Percentiles rank a stretch among this genome's conserved stretches.
phyloP scores from a whole-genome alignment of 2,888 invertebrate genomes.

The Hofmannophila pseudospretella region DNA sequence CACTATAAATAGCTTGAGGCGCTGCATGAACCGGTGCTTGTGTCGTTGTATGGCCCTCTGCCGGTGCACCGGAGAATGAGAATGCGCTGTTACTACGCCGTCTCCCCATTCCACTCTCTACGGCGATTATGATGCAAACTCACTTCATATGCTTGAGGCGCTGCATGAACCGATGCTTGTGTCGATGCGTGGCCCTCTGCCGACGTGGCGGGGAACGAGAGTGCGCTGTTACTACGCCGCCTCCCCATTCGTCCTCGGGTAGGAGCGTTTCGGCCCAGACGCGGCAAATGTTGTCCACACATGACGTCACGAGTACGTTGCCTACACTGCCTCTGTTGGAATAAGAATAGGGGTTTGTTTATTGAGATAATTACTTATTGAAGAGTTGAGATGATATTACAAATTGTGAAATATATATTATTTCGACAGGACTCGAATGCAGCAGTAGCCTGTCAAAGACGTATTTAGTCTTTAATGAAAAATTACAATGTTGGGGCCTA shows the following conservation, averaged over 20 bases:
- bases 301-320: constrained; percentile 98
- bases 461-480: no score
- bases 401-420: no score
- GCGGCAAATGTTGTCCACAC: constrained; percentile 98
- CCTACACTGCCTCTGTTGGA: constrained; percentile 95
- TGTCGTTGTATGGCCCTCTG: constrained; percentile 92
- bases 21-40: constrained; percentile 97
- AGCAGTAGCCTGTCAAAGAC: no score
- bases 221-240: constrained; percentile 75
- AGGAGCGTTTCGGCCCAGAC: constrained; percentile 99
- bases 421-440: no score
- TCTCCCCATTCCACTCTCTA: constrained; percentile 86
- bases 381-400: no score
- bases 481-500: no score
- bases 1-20: constrained; percentile 95
- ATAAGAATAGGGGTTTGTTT: no score
- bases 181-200: constrained; percentile 90
- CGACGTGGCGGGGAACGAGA: constrained; percentile 81
- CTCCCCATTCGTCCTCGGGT: constrained; percentile 93
- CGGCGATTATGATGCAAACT: constrained; percentile 22
- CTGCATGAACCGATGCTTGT: constrained; percentile 97
- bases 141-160: constrained; percentile 98
- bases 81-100: constrained; percentile 75
- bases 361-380: no score
- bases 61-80: constrained; percentile 80